Evolutionary conservation across 2,113 vertebrate species (phyloP), one percentile per base, ranked within the genome.

Genomic region (Herpetotheres cachinnans): DNA sequence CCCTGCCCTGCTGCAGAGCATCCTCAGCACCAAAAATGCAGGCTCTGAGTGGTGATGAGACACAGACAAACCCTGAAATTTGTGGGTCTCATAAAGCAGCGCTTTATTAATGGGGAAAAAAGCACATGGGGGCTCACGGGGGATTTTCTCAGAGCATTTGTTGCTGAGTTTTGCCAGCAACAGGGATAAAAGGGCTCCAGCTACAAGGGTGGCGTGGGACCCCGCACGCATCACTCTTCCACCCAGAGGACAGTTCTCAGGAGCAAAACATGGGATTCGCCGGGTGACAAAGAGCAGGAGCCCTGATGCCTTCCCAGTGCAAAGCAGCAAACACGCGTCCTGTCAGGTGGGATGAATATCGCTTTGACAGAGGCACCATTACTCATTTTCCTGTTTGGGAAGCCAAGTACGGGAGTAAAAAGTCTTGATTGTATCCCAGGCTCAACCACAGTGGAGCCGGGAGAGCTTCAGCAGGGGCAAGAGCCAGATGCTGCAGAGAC

Each of bases 371-470:
- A 56, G 50, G 29, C 52, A 83, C 6, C 40, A 5, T 71, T 82
- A 50, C 65, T 62, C 81, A 24, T 21, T 13, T 49, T 72, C 73
- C 86, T 78, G 20, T 27, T 17, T 0, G 2, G 21, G 61, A 42
- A 72, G 52, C 70, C 84, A 30, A 67, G 44, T 1, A 15, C 0
- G 0, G 42, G 22, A 63, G 24, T 3, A 40, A 82, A 76, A 63
- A 55, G 44, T 27, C 84, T 26, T 3, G 0, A 2, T 2, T 85
- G 19, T 12, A 42, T 25, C 79, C 56, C 4, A 11, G 63, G 20
- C 50, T 70, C 0, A 1, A 34, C 11, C 44, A 22, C 74, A 52
- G 61, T 0, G 0, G 40, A 66, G 58, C 52, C 0, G 1, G 66
- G 18, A 80, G 44, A 62, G 52, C 17, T 47, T 32, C 1, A 1